Evolutionary conservation across 2,113 vertebrate species (phyloP).

Genomic region (Gnathonemus longibarbis): DNA sequence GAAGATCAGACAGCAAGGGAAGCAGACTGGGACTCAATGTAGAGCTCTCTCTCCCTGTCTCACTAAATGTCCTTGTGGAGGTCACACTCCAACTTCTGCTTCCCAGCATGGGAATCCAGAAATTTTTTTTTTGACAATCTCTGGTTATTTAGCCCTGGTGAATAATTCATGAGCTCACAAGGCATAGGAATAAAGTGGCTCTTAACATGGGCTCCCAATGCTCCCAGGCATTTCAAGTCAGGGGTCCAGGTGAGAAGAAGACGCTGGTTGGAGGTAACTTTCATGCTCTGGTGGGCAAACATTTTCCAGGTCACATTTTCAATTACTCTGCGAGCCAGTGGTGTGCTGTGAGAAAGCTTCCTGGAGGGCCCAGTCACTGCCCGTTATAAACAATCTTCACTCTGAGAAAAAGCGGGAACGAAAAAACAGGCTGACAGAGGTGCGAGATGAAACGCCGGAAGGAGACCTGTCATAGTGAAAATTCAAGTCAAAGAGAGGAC

Average conservation of each 20-base stretch:
- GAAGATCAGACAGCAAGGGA: not conserved
- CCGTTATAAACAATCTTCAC: conserved; percentile 42
- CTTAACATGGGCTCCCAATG: conserved; percentile 51
- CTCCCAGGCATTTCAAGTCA: conserved; percentile 48
- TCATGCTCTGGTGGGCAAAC: conserved; percentile 71
- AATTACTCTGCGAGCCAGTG: conserved; percentile 68
- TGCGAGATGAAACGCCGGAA: not conserved
- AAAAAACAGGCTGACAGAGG: not conserved
- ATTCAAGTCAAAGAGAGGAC: not conserved
- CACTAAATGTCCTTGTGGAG: conserved; percentile 38
- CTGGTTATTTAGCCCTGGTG: conserved; percentile 50
- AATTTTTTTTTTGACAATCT: conserved; percentile 44
- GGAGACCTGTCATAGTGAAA: not conserved
- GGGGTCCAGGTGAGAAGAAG: conserved; percentile 52
- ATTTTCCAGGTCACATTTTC: conserved; percentile 76
- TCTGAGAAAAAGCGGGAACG: not conserved
- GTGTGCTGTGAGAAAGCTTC: conserved; percentile 4
- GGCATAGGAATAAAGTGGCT: conserved; percentile 61
- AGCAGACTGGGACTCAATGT: not conserved
- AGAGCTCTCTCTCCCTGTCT: not conserved
- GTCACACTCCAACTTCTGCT: conserved; percentile 36
- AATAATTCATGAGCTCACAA: conserved; percentile 61
- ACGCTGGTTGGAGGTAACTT: conserved; percentile 59
- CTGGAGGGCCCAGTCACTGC: conserved; percentile 15
- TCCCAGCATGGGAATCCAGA: conserved; percentile 27